These are phyloP conservation scores for Nasalis larvatus DNA, from an alignment of 2,113 vertebrate genomes.

Conservation along the genomic window DNA sequence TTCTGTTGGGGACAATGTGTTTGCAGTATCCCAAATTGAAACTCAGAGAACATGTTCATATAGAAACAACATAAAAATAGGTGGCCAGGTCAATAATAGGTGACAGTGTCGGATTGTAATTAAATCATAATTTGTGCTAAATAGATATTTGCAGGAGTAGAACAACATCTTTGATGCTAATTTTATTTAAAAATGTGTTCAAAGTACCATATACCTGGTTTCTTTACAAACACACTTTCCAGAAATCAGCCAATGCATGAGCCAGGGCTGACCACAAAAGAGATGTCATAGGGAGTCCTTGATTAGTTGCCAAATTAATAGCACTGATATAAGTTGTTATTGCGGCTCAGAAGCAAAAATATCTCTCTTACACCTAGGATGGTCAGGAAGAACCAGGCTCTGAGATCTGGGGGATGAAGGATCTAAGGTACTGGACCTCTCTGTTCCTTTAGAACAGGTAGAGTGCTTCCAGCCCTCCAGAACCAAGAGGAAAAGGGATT, in stretches of 20 bases:
- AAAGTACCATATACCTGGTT: too few relatives aligned
- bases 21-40: not conserved
- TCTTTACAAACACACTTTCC: not conserved
- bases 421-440: too few relatives aligned
- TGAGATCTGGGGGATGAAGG: not conserved
- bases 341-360: not conserved
- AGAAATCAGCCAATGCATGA: not conserved
- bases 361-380: not conserved
- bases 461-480: not conserved
- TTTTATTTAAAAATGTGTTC: not conserved
- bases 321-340: not conserved
- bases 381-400: not conserved
- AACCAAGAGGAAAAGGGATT: not conserved
- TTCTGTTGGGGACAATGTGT: not conserved
- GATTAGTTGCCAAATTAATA: not conserved
- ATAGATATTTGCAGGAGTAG: not conserved
- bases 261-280: not conserved
- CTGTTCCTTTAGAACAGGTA: not conserved
- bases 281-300: not conserved
- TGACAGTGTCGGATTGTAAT: not conserved
- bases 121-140: not conserved
- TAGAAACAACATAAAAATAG: not conserved
- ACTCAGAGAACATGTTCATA: not conserved
- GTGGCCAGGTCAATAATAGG: not conserved
- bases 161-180: not conserved